Evolutionary conservation across 2,113 vertebrate genomes (phyloP).

Genomic region (Apistogramma diplotaenia): DNA sequence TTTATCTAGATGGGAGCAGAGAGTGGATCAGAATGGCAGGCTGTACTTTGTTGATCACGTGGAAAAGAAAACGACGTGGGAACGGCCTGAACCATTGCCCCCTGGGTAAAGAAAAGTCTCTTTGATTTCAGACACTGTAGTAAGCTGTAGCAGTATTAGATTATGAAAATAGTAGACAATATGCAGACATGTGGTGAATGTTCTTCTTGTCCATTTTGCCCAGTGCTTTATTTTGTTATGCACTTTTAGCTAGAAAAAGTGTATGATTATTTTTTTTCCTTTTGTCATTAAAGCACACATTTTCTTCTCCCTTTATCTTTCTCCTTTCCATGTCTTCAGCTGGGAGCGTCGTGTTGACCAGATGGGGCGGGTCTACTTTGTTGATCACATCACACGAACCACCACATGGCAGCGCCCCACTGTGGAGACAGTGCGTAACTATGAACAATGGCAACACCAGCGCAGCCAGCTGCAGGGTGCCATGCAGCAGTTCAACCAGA

Average conservation of each 20-base stretch:
- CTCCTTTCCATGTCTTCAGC: conserved; percentile 54
- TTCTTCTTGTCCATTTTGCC: neutral
- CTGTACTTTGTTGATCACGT: conserved; percentile 97
- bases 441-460: conserved; percentile 97
- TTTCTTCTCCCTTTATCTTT: neutral
- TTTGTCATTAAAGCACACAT: neutral
- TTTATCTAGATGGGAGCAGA: conserved; percentile 92
- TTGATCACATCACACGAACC: conserved; percentile 96
- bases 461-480: conserved; percentile 95
- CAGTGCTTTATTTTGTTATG: neutral
- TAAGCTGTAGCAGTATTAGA: neutral
- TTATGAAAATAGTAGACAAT: neutral
- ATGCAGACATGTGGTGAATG: neutral
- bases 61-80: conserved; percentile 98
- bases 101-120: conserved; percentile 78
- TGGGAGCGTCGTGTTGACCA: conserved; percentile 96
- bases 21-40: conserved; percentile 90
- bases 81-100: conserved; percentile 92
- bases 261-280: neutral
- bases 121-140: neutral
- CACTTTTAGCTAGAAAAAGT: neutral
- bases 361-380: conserved; percentile 96
- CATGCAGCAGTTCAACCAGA: conserved; percentile 99
- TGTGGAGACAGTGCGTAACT: conserved; percentile 91
- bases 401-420: conserved; percentile 98